A percentile compares a stretch with the other conserved stretches of the same genome.
phyloP scores from a whole-genome alignment of 2,888 invertebrate genomes.

The Zelleria hepariella region DNA sequence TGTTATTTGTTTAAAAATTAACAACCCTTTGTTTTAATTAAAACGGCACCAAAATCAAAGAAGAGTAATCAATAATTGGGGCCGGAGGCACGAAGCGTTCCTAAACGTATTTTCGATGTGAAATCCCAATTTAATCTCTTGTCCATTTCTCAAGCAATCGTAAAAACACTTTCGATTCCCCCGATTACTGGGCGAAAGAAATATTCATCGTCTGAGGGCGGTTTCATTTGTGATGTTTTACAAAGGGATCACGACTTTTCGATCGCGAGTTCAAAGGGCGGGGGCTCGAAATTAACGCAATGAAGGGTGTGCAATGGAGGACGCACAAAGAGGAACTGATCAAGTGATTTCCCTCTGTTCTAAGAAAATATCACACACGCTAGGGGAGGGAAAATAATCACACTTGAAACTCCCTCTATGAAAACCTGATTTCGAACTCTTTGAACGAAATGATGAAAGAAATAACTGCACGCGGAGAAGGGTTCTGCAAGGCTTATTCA shows the following conservation, averaged over 20 bases:
- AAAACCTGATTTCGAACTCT: background rate
- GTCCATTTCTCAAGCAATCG: conserved; percentile 39
- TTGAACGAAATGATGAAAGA: background rate
- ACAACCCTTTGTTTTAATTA: conserved; percentile 2
- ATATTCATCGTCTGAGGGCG: conserved; percentile 53
- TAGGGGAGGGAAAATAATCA: background rate
- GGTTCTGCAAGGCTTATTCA: too few species aligned
- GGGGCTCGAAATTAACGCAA: conserved; percentile 58
- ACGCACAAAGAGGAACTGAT: conserved; percentile 58
- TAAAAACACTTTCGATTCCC: conserved; percentile 62
- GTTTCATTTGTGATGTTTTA: conserved; percentile 70
- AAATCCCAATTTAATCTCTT: conserved; percentile 35
- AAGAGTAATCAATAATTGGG: background rate
- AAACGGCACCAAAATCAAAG: background rate
- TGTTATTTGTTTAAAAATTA: conserved; percentile 2
- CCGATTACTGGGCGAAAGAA: conserved; percentile 54
- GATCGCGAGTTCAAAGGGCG: conserved; percentile 69
- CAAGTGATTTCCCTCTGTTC: conserved; percentile 36
- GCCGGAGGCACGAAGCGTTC: background rate
- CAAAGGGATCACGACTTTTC: conserved; percentile 64
- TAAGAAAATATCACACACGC: background rate
- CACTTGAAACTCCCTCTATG: background rate
- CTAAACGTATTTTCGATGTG: conserved; percentile 8
- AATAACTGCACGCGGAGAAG: too few species aligned
- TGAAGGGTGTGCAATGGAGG: conserved; percentile 59